Evolutionary conservation across 2,797 vertebrate species (phyloP), one percentile per base, ranked within the genome.

Genomic region (Heliangelus exortis): DNA sequence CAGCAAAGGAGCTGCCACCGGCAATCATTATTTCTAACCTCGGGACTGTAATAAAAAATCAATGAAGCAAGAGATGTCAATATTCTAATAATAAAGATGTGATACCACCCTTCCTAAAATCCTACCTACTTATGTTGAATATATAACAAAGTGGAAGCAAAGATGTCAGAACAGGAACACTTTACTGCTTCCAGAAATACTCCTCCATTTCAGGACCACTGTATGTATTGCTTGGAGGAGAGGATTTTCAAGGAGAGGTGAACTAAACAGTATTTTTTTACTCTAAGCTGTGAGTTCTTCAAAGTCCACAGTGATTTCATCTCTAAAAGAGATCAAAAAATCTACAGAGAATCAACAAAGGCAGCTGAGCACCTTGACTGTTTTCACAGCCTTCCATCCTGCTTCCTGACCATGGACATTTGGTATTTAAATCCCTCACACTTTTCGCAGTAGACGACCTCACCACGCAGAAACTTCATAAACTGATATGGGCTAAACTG

Each of bases 11-110:
- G 96, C 95, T 98, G 96, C 97, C 91, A 89, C 79, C 98, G 98
- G 97, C 96, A 97, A 97, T 98, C 97, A 95, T 98, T 98, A 98
- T 97, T 98, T 98, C 89, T 92, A 95, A 98, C 98, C 98, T 98
- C 97, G 16, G 92, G 95, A 97, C 97, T 98, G 98, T 99, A 99
- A 99, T 98, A 98, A 98, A 99, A 98, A 99, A 98, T 98, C 98
- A 99, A 98, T 96, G 98, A 98, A 98, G 97, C 98, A 98, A 98
- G 96, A 94, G 97, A 98, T 97, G 98, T 98, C 98, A 97, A 97
- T 98, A 98, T 97, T 98, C 97, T 98, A 97, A 97, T 97, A 98
- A 97, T 96, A 98, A 97, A 98, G 97, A 97, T 88, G 69, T 90
- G 91, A 97, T 74, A 78, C n/a, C 11, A 47, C 29, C 51, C 45